Base-by-base conservation (phyloP, 2,888 invertebrate species). In the Stictocephala bisonia region DNA sequence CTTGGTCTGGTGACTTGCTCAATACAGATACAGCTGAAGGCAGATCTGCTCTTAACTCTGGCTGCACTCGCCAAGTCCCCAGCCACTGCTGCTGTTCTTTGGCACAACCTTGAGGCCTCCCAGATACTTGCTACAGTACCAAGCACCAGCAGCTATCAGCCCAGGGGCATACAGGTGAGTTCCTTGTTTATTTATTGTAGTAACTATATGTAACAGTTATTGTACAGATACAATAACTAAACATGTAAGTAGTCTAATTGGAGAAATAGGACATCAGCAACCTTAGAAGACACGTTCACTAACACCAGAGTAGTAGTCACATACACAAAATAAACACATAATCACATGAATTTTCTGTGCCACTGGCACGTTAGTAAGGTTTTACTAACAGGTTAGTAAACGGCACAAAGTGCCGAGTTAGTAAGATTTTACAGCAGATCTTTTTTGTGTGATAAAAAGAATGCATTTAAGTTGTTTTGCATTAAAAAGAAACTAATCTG, bases 1-100 rank as follows among this genome's bases (percentile, higher is more conserved):
- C 88, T 96, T 67, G 93, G 97, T 13, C 86, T 98, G 50, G 88
- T 97, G 7, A 90, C 93, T 79, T 97, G 97, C 83, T 91, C 93
- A 58, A 90, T 97, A 78, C 94, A 96, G 0, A 88, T 95, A 60
- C 87, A 88, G 2, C 86, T 98, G 74, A 98, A 98, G 86, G 92
- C 95, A 0, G 91, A 93, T 81, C 86, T 97, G 67, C 86, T 96
- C n/a, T 82, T 85, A 22, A 91, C 94, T 0, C 85, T 97, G 68
- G 91, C 93, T 0, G 91, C 95, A 1, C 85, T 98, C 74, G 92
- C 93, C n/a, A 89, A 89, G 79, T 89, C 92, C 0, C 88, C 91
- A 2, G 91, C 91, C 79, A 91, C 93, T 35, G 94, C 95, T 1
- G 87, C 89, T 3, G 90, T 90, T 74, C 88, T 96, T 78, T 97